Evolutionary conservation across 2,797 vertebrate genomes (phyloP).

Genomic region (Phrynocephalus guinanensis): DNA sequence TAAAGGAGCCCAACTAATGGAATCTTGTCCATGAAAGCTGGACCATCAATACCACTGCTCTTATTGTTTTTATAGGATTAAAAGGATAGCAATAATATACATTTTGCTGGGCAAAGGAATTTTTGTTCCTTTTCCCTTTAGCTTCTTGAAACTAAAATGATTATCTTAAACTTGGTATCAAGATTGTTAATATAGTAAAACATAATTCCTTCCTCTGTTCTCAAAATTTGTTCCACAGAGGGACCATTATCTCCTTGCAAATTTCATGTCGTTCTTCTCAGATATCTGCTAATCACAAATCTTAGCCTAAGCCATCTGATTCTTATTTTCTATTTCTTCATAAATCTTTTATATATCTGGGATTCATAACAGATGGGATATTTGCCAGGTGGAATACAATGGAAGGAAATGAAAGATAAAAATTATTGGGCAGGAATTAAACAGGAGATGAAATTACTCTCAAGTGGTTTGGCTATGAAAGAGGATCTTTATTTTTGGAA

Average conservation of each 20-base stretch:
- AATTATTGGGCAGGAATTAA: conserved; percentile 69
- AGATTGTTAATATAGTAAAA: conserved; percentile 51
- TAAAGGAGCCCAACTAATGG: not conserved
- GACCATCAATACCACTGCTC: not conserved
- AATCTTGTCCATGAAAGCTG: not conserved
- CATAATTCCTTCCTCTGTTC: conserved; percentile 50
- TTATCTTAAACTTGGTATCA: conserved; percentile 46
- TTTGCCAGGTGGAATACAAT: conserved; percentile 70
- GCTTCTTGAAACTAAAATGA: conserved; percentile 34
- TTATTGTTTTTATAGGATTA: conserved; percentile 1
- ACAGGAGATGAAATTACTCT: conserved; percentile 69
- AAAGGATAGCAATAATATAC: not conserved
- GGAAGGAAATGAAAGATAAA: conserved; percentile 72
- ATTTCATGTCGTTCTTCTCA: conserved; percentile 43
- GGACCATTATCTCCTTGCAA: conserved; percentile 44
- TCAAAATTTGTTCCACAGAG: conserved; percentile 40
- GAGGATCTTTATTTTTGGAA: conserved; percentile 47
- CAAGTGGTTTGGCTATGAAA: conserved; percentile 50
- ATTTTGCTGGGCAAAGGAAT: conserved; percentile 7
- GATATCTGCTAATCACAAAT: conserved; percentile 60
- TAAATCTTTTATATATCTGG: conserved; percentile 72
- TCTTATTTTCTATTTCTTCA: conserved; percentile 64
- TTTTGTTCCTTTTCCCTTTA: conserved; percentile 25
- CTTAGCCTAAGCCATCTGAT: conserved; percentile 70
- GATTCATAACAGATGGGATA: conserved; percentile 72